Percentiles rank a stretch among this genome's conserved stretches.
These are phyloP conservation scores for Phalacrocorax brasilianus DNA, from an alignment of 2,113 vertebrate species.

Conservation along the genomic window DNA sequence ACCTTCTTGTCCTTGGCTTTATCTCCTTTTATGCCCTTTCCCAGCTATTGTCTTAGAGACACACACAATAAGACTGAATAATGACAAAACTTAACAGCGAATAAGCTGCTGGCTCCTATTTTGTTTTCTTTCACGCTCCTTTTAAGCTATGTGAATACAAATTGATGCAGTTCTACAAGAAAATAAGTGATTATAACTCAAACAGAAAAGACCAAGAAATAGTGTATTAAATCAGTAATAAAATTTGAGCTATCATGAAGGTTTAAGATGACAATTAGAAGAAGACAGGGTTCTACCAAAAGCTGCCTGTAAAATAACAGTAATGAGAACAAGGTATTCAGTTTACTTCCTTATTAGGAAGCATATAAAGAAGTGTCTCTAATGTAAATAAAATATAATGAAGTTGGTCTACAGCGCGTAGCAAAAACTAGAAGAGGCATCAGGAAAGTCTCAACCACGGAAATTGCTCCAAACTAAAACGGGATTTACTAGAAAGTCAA, in stretches of 20 bases:
- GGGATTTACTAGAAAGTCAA: not conserved
- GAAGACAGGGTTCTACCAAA: not conserved
- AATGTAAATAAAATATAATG: not conserved
- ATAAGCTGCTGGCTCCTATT: not conserved
- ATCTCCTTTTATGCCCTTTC: too few species aligned
- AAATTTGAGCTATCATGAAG: not conserved
- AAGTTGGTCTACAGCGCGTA: not conserved
- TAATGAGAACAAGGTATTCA: not conserved
- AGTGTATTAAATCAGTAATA: not conserved
- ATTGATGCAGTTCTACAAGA: not conserved
- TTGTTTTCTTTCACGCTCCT: not conserved
- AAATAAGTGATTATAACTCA: not conserved
- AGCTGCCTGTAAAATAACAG: not conserved
- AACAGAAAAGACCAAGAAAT: not conserved
- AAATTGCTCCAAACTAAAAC: not conserved
- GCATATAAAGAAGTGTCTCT: not conserved
- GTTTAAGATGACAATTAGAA: not conserved
- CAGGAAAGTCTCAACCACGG: not conserved
- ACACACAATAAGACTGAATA: not conserved
- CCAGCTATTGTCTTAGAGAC: too few species aligned
- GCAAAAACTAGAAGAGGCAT: not conserved
- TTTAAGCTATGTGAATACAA: not conserved
- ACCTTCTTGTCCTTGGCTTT: not conserved
- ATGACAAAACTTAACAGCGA: not conserved
- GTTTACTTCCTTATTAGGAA: not conserved